Evolutionary conservation across 2,888 invertebrate genomes (phyloP), one percentile per base, ranked within the genome.

Genomic region (Nezara viridula): DNA sequence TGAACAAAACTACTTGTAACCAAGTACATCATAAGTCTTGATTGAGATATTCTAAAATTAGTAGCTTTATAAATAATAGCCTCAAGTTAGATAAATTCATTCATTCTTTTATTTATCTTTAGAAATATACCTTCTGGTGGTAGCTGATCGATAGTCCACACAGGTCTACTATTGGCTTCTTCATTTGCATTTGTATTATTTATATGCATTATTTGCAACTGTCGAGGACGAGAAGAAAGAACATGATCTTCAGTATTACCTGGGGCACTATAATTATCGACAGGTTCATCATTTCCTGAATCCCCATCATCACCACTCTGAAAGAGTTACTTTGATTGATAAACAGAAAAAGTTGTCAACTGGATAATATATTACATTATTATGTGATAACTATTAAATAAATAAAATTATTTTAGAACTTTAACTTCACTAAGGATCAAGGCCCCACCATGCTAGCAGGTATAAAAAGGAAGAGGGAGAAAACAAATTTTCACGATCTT

Each of bases 231-330:
- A 52, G 90, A 89, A 24, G 90, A 40, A 32, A 91, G 91, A 87
- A 91, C 91, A 12, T 91, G 90, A 89, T 92, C 91, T 77, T 91
- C 91, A 49, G 77, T 85, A 52, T 66, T 88, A 37, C 66, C 86
- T 44, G 85, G 85, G 37, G 55, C 49, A 50, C 66, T 44, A 60
- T 81, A 87, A 89, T 89, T 92, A 92, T 97, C 97, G 66, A 95
- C 95, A 0, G 98, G 98, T 92, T 98, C 98, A 92, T 98, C 98
- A 92, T 98, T 98, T 0, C 98, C 98, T 0, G 98, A 98, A 93
- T 98, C 98, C 91, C 97, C 97, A 91, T 97, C 98, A 92, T 98
- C 98, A 10, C 96, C 96, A 93, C 95, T 95, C 95, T 95, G 91
- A 44, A 91, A 91, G 88, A 89, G 21, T 86, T 88, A 89, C 52